Percentiles rank a stretch among this genome's conserved stretches.
Conservation (phyloP, 2,113 vertebrate species). For the Colinus virginianus region DNA sequence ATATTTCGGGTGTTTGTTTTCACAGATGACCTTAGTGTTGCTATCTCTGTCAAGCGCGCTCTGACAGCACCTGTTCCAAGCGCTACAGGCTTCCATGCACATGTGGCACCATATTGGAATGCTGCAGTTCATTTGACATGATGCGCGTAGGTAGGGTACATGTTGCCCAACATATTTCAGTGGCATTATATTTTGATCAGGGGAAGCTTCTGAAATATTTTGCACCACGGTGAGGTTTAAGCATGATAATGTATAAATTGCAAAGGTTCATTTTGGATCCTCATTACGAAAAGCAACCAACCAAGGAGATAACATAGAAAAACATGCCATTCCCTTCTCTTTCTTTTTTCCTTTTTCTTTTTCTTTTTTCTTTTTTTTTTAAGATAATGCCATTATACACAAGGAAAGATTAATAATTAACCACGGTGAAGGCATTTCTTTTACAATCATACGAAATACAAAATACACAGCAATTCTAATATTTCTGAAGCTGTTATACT, state of each 20-base stretch:
- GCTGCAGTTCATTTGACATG: conserved; percentile 86
- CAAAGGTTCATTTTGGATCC: conserved; percentile 59
- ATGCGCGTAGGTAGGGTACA: conserved; percentile 80
- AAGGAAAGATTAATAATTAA: conserved; percentile 65
- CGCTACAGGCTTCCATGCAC: conserved; percentile 80
- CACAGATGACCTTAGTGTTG: conserved; percentile 75
- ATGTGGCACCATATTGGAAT: conserved; percentile 91
- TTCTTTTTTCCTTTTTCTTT: not conserved
- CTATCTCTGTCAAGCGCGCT: conserved; percentile 68
- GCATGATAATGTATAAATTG: not conserved
- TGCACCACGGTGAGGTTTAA: not conserved
- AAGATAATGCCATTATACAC: conserved; percentile 41
- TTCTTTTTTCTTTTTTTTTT: not conserved
- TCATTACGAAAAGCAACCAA: conserved; percentile 69
- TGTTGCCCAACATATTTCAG: conserved; percentile 63
- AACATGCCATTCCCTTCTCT: conserved; percentile 30
- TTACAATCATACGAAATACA: not conserved
- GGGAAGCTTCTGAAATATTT: conserved; percentile 38
- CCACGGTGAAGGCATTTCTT: conserved; percentile 23
- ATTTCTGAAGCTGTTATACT: not conserved
- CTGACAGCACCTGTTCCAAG: conserved; percentile 85
- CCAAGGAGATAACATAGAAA: conserved; percentile 59
- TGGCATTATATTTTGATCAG: conserved; percentile 14
- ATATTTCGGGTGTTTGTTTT: conserved; percentile 51
- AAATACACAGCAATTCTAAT: not conserved